phyloP scores from a whole-genome alignment of 1,140 invertebrate species.

The Pollicipes pollicipes region DNA sequence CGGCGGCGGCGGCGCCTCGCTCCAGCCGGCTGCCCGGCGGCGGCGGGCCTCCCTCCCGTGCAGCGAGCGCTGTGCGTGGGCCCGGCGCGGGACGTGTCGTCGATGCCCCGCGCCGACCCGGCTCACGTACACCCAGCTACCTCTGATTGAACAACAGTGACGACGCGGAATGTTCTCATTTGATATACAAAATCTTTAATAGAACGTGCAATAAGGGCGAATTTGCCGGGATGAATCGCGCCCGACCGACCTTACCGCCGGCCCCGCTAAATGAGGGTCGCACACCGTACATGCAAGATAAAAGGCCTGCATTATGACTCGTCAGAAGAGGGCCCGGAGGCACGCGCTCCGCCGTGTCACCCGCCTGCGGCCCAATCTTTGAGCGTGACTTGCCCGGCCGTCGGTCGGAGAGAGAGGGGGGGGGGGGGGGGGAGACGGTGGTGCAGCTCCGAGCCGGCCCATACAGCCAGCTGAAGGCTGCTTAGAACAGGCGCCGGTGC shows the following conservation, averaged over 20 bases:
- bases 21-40: neutral
- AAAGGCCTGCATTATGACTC: neutral
- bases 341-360: no score
- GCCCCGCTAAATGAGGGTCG: neutral
- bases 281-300: neutral
- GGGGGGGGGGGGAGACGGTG: no score
- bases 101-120: no score
- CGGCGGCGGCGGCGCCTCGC: no score
- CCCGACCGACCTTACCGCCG: neutral
- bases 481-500: no score
- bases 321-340: neutral
- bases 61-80: neutral
- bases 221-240: neutral
- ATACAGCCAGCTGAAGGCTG: no score
- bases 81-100: no score
- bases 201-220: conserved; percentile 1
- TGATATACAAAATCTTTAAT: neutral
- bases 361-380: neutral
- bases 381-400: neutral
- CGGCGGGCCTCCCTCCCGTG: no score
- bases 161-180: neutral
- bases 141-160: conserved; percentile 1
- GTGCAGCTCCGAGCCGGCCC: no score
- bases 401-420: no score
- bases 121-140: neutral